Base-by-base conservation (phyloP, 2,888 invertebrate species). In the Tetranychus piercei region DNA sequence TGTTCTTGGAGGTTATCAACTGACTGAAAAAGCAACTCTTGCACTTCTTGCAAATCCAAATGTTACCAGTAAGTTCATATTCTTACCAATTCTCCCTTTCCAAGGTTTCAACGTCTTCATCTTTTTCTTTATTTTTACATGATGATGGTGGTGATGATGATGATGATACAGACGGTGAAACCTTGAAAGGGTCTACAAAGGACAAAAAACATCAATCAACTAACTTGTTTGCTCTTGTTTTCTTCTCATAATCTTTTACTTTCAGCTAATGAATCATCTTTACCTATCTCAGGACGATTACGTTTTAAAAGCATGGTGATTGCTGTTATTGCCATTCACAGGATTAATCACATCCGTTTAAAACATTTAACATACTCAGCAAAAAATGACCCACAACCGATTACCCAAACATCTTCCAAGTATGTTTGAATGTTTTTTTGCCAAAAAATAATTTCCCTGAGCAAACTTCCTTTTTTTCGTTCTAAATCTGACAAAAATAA, bases 1-100 rank as follows among this genome's bases (percentile, higher is more conserved):
- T 20, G 86, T 90, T 76, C 81, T 91, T 71, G 83, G 81, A 77
- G 86, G 85, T 71, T 88, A 82, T 84, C 87, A 87, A 81, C 83
- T 80, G 75, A 82, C 80, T 1, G 83, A 84, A 78, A 83, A 80
- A 78, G 85, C 81, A 79, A 87, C 86, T 0, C 77, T 86, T 22
- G 81, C 81, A 15, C 78, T 81, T 81, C 82, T 80, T 78, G 84
- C 81, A 76, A 83, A 79, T 80, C 83, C 80, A 82, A 82, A 82
- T 80, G 81, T 73, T 34, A 69, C 76, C 9, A 75, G 72, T 74
- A 67, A 69, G 18, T 69, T 67, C n/a, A 15, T 18, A 23, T 72
- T 73, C 23, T 70, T 43, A 69, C 18, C 20, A n/a, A 34, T 34
- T 74, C 4, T 9, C 71, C 22, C 55, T 55, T n/a, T n/a, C n/a